A percentile compares a stretch with the other conserved stretches of the same genome.
These are phyloP conservation scores for Belonocnema kinseyi DNA, from an alignment of 1,140 invertebrate species.

Conservation along the genomic window DNA sequence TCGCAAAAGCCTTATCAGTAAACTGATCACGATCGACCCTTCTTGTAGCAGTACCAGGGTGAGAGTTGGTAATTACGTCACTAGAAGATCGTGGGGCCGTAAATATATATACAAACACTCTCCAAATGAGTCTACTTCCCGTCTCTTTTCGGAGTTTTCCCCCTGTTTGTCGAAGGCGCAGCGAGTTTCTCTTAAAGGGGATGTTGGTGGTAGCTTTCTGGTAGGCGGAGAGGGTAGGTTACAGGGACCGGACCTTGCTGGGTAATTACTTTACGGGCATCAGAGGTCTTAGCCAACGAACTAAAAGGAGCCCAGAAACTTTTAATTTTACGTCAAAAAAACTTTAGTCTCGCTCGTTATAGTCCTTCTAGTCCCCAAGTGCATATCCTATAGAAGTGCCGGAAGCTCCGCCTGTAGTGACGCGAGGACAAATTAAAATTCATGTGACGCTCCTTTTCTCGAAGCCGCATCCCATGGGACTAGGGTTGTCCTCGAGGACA, in stretches of 20 bases:
- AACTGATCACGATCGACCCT: slow-evolving; percentile 14
- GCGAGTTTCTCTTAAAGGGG: background rate
- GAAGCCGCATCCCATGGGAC: slow-evolving; percentile 66
- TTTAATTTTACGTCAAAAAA: slow-evolving; percentile 73
- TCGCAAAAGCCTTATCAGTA: background rate
- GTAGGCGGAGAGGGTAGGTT: background rate
- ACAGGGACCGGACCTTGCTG: slow-evolving; percentile 5
- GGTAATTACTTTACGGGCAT: slow-evolving; percentile 63
- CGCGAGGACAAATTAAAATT: slow-evolving; percentile 71
- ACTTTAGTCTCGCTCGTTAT: slow-evolving; percentile 70
- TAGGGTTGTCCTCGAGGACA: slow-evolving; percentile 57
- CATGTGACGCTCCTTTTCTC: slow-evolving; percentile 69
- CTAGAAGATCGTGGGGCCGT: background rate
- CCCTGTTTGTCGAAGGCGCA: background rate
- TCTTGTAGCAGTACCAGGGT: background rate
- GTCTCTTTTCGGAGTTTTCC: background rate
- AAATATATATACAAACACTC: slow-evolving; percentile 28
- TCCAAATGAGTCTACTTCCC: slow-evolving; percentile 24
- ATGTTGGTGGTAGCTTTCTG: background rate
- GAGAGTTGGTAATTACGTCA: slow-evolving; percentile 32
- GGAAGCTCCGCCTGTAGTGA: slow-evolving; percentile 52
- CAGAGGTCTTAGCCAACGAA: slow-evolving; percentile 44
- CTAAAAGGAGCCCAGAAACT: slow-evolving; percentile 56
- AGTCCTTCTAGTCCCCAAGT: slow-evolving; percentile 53
- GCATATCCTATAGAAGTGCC: slow-evolving; percentile 42